These are phyloP conservation scores for Diarsia rubi DNA, from an alignment of 2,888 invertebrate species.

Conservation along the genomic window DNA sequence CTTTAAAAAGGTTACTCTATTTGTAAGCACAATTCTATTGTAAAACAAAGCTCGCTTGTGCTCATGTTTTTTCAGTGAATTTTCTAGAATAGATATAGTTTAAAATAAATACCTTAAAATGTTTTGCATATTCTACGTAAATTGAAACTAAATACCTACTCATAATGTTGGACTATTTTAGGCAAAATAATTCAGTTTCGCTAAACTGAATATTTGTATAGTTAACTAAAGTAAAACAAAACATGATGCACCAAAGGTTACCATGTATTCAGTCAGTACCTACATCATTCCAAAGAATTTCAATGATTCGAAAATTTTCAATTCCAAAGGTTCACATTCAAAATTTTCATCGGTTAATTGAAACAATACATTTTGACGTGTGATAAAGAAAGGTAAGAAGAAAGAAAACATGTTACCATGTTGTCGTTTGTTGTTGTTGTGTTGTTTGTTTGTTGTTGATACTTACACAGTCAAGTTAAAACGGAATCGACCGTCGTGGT, in stretches of 20 bases:
- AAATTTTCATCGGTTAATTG: too few species aligned
- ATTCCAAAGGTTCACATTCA: too few species aligned
- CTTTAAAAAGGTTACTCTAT: slow-evolving; percentile 24
- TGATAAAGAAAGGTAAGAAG: too few species aligned
- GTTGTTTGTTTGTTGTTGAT: too few species aligned
- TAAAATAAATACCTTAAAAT: neutral
- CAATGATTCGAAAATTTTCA: too few species aligned
- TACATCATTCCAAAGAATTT: too few species aligned
- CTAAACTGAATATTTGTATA: neutral
- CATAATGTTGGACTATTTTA: neutral
- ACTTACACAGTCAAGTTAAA: too few species aligned
- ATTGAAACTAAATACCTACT: neutral
- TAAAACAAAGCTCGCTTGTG: slow-evolving; percentile 49
- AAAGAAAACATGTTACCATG: too few species aligned
- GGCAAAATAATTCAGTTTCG: neutral
- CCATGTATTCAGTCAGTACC: too few species aligned
- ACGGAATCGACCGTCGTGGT: too few species aligned
- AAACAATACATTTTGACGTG: too few species aligned
- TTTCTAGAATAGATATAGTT: neutral
- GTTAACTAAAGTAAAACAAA: neutral
- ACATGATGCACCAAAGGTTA: neutral
- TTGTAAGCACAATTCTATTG: slow-evolving; percentile 26
- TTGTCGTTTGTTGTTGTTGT: too few species aligned
- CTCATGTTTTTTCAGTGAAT: slow-evolving; percentile 3
- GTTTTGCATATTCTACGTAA: neutral